These are phyloP conservation scores for Polyommatus iphigenia DNA, from an alignment of 2,888 invertebrate genomes.

Conservation along the genomic window DNA sequence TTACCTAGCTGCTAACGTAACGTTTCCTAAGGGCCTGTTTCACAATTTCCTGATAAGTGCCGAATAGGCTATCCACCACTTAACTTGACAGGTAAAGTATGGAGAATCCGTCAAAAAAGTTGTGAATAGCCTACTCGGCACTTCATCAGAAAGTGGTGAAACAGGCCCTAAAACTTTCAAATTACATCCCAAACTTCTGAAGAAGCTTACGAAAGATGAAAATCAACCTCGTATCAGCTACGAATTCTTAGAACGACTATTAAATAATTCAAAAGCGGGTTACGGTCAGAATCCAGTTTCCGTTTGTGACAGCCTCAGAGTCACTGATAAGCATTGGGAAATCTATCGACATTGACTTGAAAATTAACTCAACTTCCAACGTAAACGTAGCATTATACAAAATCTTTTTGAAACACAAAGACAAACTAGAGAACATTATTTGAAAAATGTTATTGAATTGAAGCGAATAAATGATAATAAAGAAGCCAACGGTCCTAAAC, in stretches of 20 bases:
- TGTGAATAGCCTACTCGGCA: too few species aligned
- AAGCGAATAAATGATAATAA: neutral
- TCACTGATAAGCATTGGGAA: slow-evolving; percentile 23
- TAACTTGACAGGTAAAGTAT: too few species aligned
- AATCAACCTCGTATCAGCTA: neutral
- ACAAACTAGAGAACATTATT: neutral
- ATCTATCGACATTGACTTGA: slow-evolving; percentile 25
- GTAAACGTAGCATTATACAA: neutral
- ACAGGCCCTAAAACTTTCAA: slow-evolving; percentile 1
- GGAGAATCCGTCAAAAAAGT: too few species aligned
- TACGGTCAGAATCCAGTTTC: slow-evolving; percentile 25
- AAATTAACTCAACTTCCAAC: neutral
- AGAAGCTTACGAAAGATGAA: slow-evolving; percentile 15
- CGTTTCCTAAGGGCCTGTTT: too few species aligned
- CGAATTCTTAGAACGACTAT: neutral
- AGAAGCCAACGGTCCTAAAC: neutral
- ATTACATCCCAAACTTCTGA: neutral
- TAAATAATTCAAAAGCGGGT: slow-evolving; percentile 27
- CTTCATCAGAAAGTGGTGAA: too few species aligned
- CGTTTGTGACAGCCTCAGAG: slow-evolving; percentile 13
- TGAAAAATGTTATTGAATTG: neutral
- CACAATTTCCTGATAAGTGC: too few species aligned
- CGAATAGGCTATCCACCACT: too few species aligned
- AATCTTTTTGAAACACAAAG: neutral
- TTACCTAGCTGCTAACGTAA: neutral